A percentile compares a stretch with the other conserved stretches of the same genome.
Evolutionary conservation across 2,113 vertebrate species (phyloP).

Genomic region (Sinocyclocheilus grahami): DNA sequence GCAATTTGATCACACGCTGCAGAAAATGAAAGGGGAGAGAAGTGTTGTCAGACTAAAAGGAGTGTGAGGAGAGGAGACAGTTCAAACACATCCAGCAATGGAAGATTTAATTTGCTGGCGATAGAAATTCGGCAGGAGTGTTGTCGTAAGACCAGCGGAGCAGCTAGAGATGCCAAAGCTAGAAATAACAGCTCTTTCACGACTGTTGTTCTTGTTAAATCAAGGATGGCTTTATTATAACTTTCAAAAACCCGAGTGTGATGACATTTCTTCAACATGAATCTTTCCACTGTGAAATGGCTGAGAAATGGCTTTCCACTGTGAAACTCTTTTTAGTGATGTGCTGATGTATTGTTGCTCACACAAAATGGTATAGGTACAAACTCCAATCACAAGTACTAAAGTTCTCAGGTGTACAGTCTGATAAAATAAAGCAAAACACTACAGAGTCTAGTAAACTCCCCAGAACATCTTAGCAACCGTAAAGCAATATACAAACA

Average conservation of each 20-base stretch:
- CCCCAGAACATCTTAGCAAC: no score
- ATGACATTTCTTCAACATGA: not conserved
- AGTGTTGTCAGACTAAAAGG: slow-evolving; percentile 25
- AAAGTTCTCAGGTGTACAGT: no score
- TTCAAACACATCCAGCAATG: slow-evolving; percentile 38
- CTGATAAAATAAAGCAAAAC: no score
- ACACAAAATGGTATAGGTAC: not conserved
- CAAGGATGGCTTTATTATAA: slow-evolving; percentile 17
- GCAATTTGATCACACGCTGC: slow-evolving; percentile 46
- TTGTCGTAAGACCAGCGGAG: slow-evolving; percentile 14
- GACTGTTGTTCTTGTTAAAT: slow-evolving; percentile 25
- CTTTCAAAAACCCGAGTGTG: slow-evolving; percentile 4
- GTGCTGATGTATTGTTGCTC: not conserved
- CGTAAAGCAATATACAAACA: no score
- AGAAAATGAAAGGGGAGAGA: slow-evolving; percentile 30
- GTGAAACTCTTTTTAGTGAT: slow-evolving; percentile 6
- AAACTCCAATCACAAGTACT: no score
- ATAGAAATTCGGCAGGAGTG: slow-evolving; percentile 27
- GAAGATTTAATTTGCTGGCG: slow-evolving; percentile 29
- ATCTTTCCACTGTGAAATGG: slow-evolving; percentile 2
- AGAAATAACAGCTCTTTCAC: slow-evolving; percentile 7
- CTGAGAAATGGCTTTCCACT: not conserved
- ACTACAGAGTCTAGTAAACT: no score
- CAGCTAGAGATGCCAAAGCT: not conserved
- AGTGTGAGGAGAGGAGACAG: slow-evolving; percentile 19